Base-by-base conservation (phyloP, 2,113 vertebrate species). In the Perca fluviatilis region DNA sequence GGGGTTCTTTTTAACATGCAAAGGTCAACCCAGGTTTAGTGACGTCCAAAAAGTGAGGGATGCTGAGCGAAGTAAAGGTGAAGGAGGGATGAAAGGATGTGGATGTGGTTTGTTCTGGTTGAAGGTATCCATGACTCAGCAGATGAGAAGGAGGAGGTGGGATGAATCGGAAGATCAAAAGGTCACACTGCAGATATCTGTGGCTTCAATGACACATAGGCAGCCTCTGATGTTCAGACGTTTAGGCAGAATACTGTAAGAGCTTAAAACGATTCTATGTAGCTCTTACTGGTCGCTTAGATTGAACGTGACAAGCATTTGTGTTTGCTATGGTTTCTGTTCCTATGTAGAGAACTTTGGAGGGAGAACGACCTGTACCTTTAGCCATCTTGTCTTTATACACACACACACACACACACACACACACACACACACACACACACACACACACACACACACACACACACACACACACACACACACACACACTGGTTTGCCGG, bases 1-100 rank as follows among this genome's bases (percentile, higher is more conserved):
- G 33, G n/a, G 54, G 16, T 58, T 66, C 8, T 86, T 82, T 81
- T 80, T 77, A 73, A 79, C 64, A 27, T 25, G 30, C 66, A 74
- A 91, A 92, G 82, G 92, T 92, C 88, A 90, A 1, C 27, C 1
- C 53, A 43, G 71, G 49, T 88, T 73, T 62, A 74, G 68, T 33
- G 56, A 43, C 66, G 71, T 67, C 57, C 75, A 65, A 49, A 79
- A 76, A 74, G 86, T 25, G 25, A 56, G 25, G 51, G 83, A 64
- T 77, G 83, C 79, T 84, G 77, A 61, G 89, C 6, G 70, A 77
- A 71, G 33, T 85, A 62, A 85, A 83, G 63, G 84, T 65, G 51
- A 77, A 1, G 4, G 46, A 57, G 51, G 68, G 86, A 92, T 90
- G 70, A 92, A 89, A 90, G 79, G 65, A 75, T 60, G 14, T 61